Percentiles rank a stretch among this genome's conserved stretches.
These are phyloP conservation scores for Phrixothrix hirtus DNA, from an alignment of 2,888 invertebrate species.

Conservation along the genomic window DNA sequence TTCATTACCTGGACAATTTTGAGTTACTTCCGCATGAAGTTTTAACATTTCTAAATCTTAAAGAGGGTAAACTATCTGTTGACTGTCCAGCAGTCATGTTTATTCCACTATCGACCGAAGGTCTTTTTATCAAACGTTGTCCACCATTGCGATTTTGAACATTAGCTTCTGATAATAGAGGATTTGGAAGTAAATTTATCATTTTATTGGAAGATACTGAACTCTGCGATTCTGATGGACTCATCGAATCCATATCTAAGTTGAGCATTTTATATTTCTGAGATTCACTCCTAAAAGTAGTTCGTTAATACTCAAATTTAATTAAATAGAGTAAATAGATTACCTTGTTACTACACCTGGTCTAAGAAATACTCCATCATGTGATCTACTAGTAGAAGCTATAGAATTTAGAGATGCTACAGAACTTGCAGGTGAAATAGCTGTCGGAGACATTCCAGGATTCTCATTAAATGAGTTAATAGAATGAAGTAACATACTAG, in stretches of 20 bases:
- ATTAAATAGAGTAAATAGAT: too few relatives aligned
- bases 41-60: slow-evolving; percentile 46
- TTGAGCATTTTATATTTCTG: slow-evolving; percentile 59
- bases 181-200: slow-evolving; percentile 49
- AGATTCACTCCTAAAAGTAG: slow-evolving; percentile 54
- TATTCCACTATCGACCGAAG: slow-evolving; percentile 80
- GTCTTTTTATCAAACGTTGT: slow-evolving; percentile 66
- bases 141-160: slow-evolving; percentile 45
- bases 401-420: slow-evolving; percentile 53
- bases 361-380: slow-evolving; percentile 72
- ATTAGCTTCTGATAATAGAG: slow-evolving; percentile 49
- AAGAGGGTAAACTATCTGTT: slow-evolving; percentile 49
- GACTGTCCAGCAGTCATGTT: slow-evolving; percentile 62
- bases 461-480: slow-evolving; percentile 29
- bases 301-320: too few relatives aligned
- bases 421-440: slow-evolving; percentile 55
- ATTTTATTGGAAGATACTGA: slow-evolving; percentile 45
- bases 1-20: slow-evolving; percentile 56
- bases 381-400: slow-evolving; percentile 58
- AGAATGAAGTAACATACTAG: slow-evolving; percentile 55
- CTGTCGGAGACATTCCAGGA: slow-evolving; percentile 45
- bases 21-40: slow-evolving; percentile 47
- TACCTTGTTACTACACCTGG: slow-evolving; percentile 67
- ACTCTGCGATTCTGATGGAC: slow-evolving; percentile 37
- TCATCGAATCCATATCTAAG: slow-evolving; percentile 54